phyloP scores from a whole-genome alignment of 2,888 invertebrate species.

The Aquatica leii region DNA sequence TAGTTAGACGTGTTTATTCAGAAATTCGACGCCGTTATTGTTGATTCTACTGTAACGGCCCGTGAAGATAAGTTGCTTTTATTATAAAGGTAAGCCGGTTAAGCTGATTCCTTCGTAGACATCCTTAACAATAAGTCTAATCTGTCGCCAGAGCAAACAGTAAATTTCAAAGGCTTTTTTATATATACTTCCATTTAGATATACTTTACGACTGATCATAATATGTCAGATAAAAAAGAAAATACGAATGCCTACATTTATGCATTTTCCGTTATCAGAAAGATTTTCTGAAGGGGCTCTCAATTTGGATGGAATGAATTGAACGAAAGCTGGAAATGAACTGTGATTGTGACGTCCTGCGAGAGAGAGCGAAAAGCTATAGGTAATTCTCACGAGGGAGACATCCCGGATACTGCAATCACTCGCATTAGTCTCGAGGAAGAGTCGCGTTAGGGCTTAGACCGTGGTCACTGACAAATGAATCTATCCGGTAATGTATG shows the following conservation, averaged over 20 bases:
- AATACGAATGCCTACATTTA: conserved; percentile 18
- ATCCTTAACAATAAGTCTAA: conserved; percentile 33
- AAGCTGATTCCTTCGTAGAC: conserved; percentile 25
- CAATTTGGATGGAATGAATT: conserved; percentile 46
- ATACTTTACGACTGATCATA: conserved; percentile 26
- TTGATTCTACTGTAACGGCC: conserved; percentile 24
- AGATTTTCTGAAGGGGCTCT: conserved; percentile 39
- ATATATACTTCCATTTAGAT: conserved; percentile 25
- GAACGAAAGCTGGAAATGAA: conserved; percentile 53
- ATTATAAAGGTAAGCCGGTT: conserved; percentile 31
- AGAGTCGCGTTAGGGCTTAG: conserved; percentile 45
- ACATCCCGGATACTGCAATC: conserved; percentile 60
- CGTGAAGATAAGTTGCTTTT: conserved; percentile 35
- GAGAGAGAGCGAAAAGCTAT: conserved; percentile 43
- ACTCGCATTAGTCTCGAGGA: conserved; percentile 53
- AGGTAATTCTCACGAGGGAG: conserved; percentile 49
- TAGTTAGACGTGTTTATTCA: not conserved
- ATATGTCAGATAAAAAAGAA: conserved; percentile 9
- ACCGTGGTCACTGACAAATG: conserved; percentile 49
- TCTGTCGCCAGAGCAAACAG: conserved; percentile 34
- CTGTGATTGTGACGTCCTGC: conserved; percentile 50
- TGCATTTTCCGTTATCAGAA: conserved; percentile 9
- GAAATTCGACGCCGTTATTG: conserved; percentile 1
- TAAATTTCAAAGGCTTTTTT: conserved; percentile 33
- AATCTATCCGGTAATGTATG: conserved; percentile 47